phyloP scores from a whole-genome alignment of 2,888 invertebrate genomes.

The Mongoloraphidia duomilia region DNA sequence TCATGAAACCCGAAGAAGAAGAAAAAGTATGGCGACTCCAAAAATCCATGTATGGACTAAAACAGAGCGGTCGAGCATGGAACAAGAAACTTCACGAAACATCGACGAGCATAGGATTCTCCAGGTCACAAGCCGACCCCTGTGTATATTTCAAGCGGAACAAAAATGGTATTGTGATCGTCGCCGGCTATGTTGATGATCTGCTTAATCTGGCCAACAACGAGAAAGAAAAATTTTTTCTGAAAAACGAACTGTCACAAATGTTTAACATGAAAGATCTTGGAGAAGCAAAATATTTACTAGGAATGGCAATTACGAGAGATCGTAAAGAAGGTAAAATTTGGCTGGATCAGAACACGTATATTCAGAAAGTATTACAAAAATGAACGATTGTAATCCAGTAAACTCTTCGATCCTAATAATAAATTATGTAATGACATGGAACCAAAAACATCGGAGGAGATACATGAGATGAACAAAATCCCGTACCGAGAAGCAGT shows the following conservation, averaged over 20 bases:
- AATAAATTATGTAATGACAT: neutral
- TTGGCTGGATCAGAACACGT: conserved; percentile 6
- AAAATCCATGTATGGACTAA: conserved; percentile 6
- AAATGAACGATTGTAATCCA: conserved; percentile 10
- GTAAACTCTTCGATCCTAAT: conserved; percentile 10
- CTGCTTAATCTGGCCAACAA: no score
- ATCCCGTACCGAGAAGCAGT: conserved; percentile 1
- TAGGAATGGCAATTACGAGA: conserved; percentile 5
- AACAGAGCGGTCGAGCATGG: conserved; percentile 5
- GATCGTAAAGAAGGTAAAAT: conserved; percentile 4
- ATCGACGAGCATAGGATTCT: no score
- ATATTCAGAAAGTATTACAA: conserved; percentile 8
- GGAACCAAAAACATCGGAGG: neutral
- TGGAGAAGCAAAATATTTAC: conserved; percentile 4
- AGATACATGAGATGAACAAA: neutral
- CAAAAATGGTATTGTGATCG: no score
- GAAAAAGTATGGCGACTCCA: conserved; percentile 1
- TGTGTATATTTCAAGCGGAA: no score
- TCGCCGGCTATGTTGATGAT: no score
- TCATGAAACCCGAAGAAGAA: neutral
- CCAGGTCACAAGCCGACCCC: no score
- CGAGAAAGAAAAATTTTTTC: no score
- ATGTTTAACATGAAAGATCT: conserved; percentile 6
- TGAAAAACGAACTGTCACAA: no score
- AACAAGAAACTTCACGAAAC: conserved; percentile 2